A percentile compares a stretch with the other conserved stretches of the same genome.
Evolutionary conservation across 92 coral and sea anemone species (phyloP).

Genomic region (Montipora capitata): DNA sequence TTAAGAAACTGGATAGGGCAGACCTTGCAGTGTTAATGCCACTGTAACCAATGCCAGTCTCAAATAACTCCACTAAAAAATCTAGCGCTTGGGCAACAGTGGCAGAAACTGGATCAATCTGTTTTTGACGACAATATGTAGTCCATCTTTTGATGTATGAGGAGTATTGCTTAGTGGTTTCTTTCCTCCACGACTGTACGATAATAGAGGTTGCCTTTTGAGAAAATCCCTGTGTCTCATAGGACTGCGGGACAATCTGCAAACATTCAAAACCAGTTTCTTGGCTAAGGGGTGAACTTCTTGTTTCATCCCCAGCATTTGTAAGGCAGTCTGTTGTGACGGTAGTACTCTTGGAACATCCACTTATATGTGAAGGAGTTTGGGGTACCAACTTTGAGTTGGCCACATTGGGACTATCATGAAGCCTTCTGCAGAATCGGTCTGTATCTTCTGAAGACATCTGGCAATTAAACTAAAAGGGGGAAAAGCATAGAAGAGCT

Average conservation of each 20-base stretch:
- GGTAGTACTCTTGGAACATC: conserved; percentile 21
- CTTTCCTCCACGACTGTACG: conserved; percentile 62
- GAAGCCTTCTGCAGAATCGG: conserved; percentile 37
- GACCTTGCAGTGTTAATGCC: conserved; percentile 52
- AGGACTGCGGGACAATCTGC: conserved; percentile 61
- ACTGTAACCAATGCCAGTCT: conserved; percentile 59
- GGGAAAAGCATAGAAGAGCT: conserved; percentile 16
- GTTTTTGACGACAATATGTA: conserved; percentile 36
- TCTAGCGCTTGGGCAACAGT: conserved; percentile 46
- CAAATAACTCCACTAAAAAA: conserved; percentile 45
- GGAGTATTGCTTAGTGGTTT: conserved; percentile 64
- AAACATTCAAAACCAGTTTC: conserved; percentile 40
- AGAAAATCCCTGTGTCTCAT: conserved; percentile 61
- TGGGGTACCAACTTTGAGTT: conserved; percentile 30
- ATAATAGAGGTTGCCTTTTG: conserved; percentile 55
- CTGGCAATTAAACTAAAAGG: conserved; percentile 15
- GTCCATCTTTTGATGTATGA: conserved; percentile 57
- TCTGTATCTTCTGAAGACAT: conserved; percentile 37
- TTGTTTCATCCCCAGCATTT: conserved; percentile 30
- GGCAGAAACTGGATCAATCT: conserved; percentile 56
- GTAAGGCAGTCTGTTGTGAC: not conserved
- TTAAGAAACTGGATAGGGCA: conserved; percentile 35
- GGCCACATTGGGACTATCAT: conserved; percentile 48
- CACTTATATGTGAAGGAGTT: not conserved
- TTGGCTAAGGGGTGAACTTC: conserved; percentile 28